Evolutionary conservation across 2,797 vertebrate species (phyloP), one percentile per base, ranked within the genome.

Genomic region (Arctocebus calabarensis): DNA sequence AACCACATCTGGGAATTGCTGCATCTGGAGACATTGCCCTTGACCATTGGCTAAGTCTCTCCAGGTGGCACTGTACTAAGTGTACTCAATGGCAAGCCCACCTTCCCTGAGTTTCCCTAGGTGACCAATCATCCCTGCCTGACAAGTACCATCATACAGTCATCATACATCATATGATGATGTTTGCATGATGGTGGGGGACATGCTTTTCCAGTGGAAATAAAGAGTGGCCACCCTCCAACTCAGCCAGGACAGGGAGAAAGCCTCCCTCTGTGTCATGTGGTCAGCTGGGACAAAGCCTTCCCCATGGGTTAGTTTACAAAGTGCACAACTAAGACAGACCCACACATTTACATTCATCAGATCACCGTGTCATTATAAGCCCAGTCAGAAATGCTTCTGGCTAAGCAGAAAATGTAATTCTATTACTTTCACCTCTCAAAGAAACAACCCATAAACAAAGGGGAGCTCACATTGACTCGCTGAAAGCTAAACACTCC

Each of bases 261-360:
- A 86, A 59, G 27, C 7, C 9, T 95, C 73, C 90, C 87, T 16
- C 62, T 66, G 13, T 89, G 52, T 83, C 5, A 16, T 5, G 81
- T 12, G 71, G 79, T 97, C 94, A 94, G 90, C 88, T 83, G 52
- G 68, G 95, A 96, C 81, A 73, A 90, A 96, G 71, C 1, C 40
- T 55, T 66, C 13, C 32, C 37, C 68, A 34, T 7, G 61, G 92
- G 77, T 32, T 62, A 34, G 37, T 70, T 92, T 90, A 75, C 86
- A 78, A 90, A 79, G 88, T 2, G 45, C n/a, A 11, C 22, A 59
- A 19, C 43, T 43, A 17, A 88, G 62, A 74, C 2, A 52, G 45
- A 84, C 43, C 82, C 68, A 17, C 22, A 66, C 12, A 2, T 92
- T 85, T 90, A 45, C 64, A 57, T 75, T 78, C 59, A 52, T 93